phyloP scores from a whole-genome alignment of 2,113 vertebrate genomes.

The Opisthocomus hoazin region DNA sequence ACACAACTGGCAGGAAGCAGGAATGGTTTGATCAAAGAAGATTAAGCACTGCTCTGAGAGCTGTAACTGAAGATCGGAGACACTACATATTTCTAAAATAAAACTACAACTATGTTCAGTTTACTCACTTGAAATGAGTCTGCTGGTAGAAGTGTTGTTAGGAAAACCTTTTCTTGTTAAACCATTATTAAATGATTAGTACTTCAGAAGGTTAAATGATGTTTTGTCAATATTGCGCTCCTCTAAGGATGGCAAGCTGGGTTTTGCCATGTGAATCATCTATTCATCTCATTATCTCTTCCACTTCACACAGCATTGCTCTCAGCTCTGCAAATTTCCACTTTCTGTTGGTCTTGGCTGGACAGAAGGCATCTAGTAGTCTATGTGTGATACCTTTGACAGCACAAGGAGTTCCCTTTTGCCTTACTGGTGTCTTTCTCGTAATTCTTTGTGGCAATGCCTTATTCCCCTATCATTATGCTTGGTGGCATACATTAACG shows the following conservation, averaged over 20 bases:
- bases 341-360: background rate
- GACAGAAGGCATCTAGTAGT: background rate
- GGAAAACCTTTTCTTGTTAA: background rate
- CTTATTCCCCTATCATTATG: background rate
- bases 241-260: background rate
- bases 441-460: background rate
- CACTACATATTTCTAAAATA: background rate
- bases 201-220: background rate
- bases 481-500: background rate
- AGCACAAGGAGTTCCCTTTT: background rate
- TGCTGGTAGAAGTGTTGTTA: background rate
- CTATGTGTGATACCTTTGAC: background rate
- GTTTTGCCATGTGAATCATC: background rate
- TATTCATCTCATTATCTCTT: background rate
- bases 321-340: background rate
- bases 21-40: background rate
- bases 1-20: background rate
- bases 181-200: background rate
- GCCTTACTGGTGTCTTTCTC: background rate
- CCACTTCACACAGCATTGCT: background rate
- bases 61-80: rapidly evolving
- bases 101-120: background rate
- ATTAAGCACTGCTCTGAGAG: background rate
- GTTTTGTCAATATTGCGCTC: background rate
- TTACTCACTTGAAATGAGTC: background rate